Base-by-base conservation (phyloP, 2,113 vertebrate genomes). In the Erythrolamprus reginae region DNA sequence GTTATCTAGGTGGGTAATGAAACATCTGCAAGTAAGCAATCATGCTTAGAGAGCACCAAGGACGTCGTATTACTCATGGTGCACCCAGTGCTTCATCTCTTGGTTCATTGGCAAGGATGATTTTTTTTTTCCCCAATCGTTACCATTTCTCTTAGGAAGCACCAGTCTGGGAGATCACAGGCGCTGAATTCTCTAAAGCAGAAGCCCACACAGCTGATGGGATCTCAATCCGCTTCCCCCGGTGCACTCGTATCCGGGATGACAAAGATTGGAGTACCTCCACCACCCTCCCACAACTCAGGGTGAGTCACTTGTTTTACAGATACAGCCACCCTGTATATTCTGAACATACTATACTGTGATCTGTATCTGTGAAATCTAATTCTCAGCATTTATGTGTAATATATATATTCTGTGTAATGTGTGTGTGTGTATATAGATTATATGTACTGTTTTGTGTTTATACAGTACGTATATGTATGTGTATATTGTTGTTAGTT, bases 211-310 rank as follows among this genome's bases (percentile, higher is more conserved):
- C 99, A 0, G 99, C 99, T 0, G 98, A 99, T 0, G 99, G 99
- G 19, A 99, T 99, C 96, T 99, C 99, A 90, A 99, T 99, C 95
- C 98, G 99, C 92, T 99, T 99, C 91, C 99, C 99, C 19, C 98
- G 99, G 89, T 99, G 98, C 96, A 99, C 99, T 0, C 97, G 98
- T 24, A 98, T 99, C 94, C 98, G 99, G 0, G 97, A 99, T 0
- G 99, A 99, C 96, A 99, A 99, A 91, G 98, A 99, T 97, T 99
- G 99, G 99, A 97, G 98, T 93, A 98, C 94, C 0, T 98, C 99
- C 93, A 99, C 99, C 93, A 98, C 98, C 95, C 96, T 99, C 89
- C 97, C 97, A 53, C 98, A 99, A 94, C 98, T 99, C 0, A 98
- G 97, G 97, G 99, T 99, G 92, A 90, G 90, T 42, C 33, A 51